phyloP scores from a whole-genome alignment of 2,888 invertebrate species.

The Habroteleia sp. region DNA sequence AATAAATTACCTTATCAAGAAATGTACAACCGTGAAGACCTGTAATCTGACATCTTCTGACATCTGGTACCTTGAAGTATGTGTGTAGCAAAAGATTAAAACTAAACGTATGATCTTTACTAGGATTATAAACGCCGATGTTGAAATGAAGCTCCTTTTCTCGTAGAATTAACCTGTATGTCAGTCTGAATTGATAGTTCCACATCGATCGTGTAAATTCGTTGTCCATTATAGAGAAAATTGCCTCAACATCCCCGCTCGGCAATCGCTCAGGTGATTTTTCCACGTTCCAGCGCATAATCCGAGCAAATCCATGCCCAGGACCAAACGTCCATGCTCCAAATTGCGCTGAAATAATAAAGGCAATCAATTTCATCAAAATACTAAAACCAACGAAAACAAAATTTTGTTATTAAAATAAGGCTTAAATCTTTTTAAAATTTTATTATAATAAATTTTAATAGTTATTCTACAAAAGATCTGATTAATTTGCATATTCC shows the following conservation, averaged over 20 bases:
- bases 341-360: slow-evolving; percentile 89
- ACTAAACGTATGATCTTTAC: slow-evolving; percentile 93
- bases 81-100: slow-evolving; percentile 97
- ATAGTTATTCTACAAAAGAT: too few species aligned
- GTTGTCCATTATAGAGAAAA: slow-evolving; percentile 95
- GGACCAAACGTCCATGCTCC: slow-evolving; percentile 97
- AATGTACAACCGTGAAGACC: slow-evolving; percentile 95
- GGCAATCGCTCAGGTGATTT: slow-evolving; percentile 93
- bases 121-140: slow-evolving; percentile 96
- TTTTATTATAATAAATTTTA: too few species aligned
- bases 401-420: too few species aligned
- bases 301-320: slow-evolving; percentile 97
- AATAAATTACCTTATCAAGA: slow-evolving; percentile 90
- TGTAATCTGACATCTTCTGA: slow-evolving; percentile 93
- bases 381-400: too few species aligned
- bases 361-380: slow-evolving; percentile 2
- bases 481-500: too few species aligned
- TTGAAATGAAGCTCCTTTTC: slow-evolving; percentile 96
- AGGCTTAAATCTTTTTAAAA: too few species aligned
- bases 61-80: slow-evolving; percentile 97
- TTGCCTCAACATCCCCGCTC: slow-evolving; percentile 95
- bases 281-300: slow-evolving; percentile 95
- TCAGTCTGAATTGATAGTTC: slow-evolving; percentile 96
- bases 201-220: slow-evolving; percentile 96
- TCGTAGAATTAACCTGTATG: slow-evolving; percentile 94